phyloP scores from a whole-genome alignment of 1,140 invertebrate species.

The Muscidifurax raptorellus region DNA sequence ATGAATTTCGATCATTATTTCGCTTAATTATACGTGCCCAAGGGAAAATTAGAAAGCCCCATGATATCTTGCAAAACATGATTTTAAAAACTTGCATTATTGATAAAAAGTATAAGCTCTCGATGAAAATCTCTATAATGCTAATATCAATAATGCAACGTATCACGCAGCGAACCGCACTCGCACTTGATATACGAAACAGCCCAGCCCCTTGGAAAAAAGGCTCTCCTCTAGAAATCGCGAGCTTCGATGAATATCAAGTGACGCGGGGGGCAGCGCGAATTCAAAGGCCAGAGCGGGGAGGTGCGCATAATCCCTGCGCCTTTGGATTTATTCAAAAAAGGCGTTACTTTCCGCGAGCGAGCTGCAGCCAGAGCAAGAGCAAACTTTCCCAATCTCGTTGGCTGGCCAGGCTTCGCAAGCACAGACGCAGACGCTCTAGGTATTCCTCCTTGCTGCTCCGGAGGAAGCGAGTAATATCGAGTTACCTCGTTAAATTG shows the following conservation, averaged over 20 bases:
- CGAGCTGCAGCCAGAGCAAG: background rate
- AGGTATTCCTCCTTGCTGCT: background rate
- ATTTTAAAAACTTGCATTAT: too few relatives aligned
- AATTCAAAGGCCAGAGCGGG: constrained; percentile 34
- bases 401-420: constrained; percentile 40
- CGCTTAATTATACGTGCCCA: too few relatives aligned
- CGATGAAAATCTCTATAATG: constrained; percentile 19
- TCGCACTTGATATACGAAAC: background rate
- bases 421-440: background rate
- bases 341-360: constrained; percentile 59
- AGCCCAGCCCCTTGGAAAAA: background rate
- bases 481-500: constrained; percentile 70
- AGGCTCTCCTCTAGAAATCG: constrained; percentile 15
- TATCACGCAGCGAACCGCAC: background rate
- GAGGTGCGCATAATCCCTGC: constrained; percentile 14
- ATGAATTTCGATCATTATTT: too few relatives aligned
- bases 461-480: constrained; percentile 60
- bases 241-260: constrained; percentile 45
- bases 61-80: too few relatives aligned
- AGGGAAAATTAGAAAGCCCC: too few relatives aligned
- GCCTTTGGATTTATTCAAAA: constrained; percentile 63
- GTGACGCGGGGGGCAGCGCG: background rate
- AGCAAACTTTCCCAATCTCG: constrained; percentile 68
- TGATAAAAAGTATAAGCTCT: too few relatives aligned
- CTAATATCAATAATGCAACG: constrained; percentile 33